phyloP scores from a whole-genome alignment of 2,888 invertebrate genomes.

The Apotomis capreana region DNA sequence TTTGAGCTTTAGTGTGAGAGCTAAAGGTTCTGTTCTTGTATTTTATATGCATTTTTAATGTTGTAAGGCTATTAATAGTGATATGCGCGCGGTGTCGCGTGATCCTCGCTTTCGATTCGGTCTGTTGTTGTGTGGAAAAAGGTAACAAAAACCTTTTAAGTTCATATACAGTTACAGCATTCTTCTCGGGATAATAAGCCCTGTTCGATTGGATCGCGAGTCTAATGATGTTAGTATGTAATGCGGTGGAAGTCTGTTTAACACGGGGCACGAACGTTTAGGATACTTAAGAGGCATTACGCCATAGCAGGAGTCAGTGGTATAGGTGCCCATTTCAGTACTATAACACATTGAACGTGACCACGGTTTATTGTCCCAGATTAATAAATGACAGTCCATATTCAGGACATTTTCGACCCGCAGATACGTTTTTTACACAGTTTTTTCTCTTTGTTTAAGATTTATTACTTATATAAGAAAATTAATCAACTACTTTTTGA shows the following conservation, averaged over 20 bases:
- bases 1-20: not conserved
- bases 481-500: no score
- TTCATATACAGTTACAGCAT: not conserved
- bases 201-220: constrained; percentile 39
- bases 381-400: no score
- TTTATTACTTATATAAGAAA: no score
- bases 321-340: not conserved
- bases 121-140: not conserved
- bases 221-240: constrained; percentile 42
- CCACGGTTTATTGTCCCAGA: not conserved
- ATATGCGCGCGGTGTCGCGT: constrained; percentile 40
- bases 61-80: constrained; percentile 36
- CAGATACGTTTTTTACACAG: no score
- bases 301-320: constrained; percentile 8
- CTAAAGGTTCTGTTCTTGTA: not conserved
- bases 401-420: no score
- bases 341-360: not conserved
- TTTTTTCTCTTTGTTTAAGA: no score
- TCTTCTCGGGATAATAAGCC: not conserved
- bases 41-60: constrained; percentile 8
- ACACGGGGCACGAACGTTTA: constrained; percentile 32
- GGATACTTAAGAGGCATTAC: constrained; percentile 25
- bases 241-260: constrained; percentile 34
- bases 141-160: not conserved
- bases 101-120: constrained; percentile 39